Evolutionary conservation across 2,888 invertebrate genomes (phyloP).

Genomic region (Axea sp.): DNA sequence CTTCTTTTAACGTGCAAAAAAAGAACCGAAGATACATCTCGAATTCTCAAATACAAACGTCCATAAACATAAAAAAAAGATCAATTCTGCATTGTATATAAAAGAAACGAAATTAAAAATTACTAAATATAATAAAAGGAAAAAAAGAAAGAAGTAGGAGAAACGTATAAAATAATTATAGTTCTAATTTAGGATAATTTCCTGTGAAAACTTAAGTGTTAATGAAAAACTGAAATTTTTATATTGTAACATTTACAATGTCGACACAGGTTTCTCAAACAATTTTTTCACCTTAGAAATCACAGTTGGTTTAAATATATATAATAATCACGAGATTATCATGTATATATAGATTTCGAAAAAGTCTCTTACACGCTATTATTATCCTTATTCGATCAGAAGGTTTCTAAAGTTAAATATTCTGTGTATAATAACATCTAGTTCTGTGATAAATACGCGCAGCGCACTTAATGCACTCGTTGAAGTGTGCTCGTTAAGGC

Average conservation of each 20-base stretch:
- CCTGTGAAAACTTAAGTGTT: no score
- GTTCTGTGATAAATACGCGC: slow-evolving; percentile 33
- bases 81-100: no score
- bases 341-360: slow-evolving; percentile 50
- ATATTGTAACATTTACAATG: no score
- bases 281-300: slow-evolving; percentile 28
- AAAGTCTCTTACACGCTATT: slow-evolving; percentile 47
- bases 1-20: no score
- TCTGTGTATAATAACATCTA: slow-evolving; percentile 30
- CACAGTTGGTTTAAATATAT: slow-evolving; percentile 22
- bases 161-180: no score
- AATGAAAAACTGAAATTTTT: background rate
- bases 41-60: no score
- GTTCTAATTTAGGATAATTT: no score
- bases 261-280: slow-evolving; percentile 1
- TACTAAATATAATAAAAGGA: no score
- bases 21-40: background rate
- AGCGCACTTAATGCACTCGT: slow-evolving; percentile 18
- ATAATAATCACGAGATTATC: slow-evolving; percentile 30
- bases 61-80: no score
- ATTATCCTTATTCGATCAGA: slow-evolving; percentile 55
- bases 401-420: slow-evolving; percentile 50
- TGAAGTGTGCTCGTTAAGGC: slow-evolving; percentile 51
- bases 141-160: no score
- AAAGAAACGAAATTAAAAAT: no score